Percentiles rank a stretch among this genome's conserved stretches.
These are phyloP conservation scores for Mesorhabditis belari DNA, from an alignment of 2,888 invertebrate genomes.

Conservation along the genomic window DNA sequence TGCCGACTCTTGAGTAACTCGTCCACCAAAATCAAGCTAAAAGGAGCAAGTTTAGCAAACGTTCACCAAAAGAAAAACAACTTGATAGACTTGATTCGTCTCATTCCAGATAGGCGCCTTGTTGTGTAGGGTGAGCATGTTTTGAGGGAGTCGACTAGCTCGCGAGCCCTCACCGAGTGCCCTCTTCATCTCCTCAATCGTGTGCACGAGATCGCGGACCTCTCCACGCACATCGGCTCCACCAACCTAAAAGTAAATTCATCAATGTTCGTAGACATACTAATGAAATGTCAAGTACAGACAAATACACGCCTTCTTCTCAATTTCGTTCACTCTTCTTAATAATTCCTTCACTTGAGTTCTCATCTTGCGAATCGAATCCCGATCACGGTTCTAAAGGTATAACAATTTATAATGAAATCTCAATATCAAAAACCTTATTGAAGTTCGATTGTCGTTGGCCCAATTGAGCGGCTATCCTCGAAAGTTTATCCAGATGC, in stretches of 20 bases:
- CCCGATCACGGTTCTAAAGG: slow-evolving; percentile 20
- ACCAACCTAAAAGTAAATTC: slow-evolving; percentile 10
- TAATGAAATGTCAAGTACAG: no score
- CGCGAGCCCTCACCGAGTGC: slow-evolving; percentile 23
- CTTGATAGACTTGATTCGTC: slow-evolving; percentile 93
- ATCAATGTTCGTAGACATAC: no score
- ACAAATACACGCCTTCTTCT: slow-evolving; percentile 22
- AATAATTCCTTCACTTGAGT: slow-evolving; percentile 31
- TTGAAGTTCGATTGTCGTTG: slow-evolving; percentile 23
- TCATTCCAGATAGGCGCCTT: slow-evolving; percentile 98
- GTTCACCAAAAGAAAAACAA: slow-evolving; percentile 53
- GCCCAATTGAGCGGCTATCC: slow-evolving; percentile 24
- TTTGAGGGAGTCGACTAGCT: background rate
- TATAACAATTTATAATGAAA: background rate
- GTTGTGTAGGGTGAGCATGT: slow-evolving; percentile 71
- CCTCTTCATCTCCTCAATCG: slow-evolving; percentile 31
- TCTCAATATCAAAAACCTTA: slow-evolving; percentile 10
- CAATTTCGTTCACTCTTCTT: slow-evolving; percentile 29
- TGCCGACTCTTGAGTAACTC: slow-evolving; percentile 97
- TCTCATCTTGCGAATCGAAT: slow-evolving; percentile 27
- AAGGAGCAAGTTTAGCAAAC: slow-evolving; percentile 58
- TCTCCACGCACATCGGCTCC: slow-evolving; percentile 27
- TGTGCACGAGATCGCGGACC: slow-evolving; percentile 25
- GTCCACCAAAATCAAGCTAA: slow-evolving; percentile 94
- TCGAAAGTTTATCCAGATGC: slow-evolving; percentile 15